Conservation (phyloP, 2,888 invertebrate species). For the Drosophila mercatorum region DNA sequence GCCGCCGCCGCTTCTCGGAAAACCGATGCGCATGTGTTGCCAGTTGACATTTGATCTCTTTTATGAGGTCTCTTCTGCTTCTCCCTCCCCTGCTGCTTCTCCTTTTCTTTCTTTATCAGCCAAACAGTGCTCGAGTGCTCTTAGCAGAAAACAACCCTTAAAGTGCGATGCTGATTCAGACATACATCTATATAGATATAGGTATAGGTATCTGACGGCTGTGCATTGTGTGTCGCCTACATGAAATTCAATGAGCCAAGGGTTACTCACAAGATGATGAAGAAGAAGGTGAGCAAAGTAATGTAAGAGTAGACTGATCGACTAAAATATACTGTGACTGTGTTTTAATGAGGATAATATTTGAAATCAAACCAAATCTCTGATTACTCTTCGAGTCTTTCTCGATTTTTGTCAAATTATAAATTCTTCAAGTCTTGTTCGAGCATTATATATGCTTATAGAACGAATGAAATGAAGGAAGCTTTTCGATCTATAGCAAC, state of each 20-base stretch:
- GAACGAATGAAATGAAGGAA: too few relatives aligned
- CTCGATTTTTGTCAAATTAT: too few relatives aligned
- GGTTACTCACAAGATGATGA: conserved; percentile 2
- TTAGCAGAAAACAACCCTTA: conserved; percentile 38
- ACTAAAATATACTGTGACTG: neutral
- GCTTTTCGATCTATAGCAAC: too few relatives aligned
- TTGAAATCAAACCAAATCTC: neutral
- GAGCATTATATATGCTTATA: too few relatives aligned
- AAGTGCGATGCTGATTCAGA: neutral
- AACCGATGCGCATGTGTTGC: conserved; percentile 53
- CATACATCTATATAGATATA: neutral
- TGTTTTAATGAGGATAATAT: neutral
- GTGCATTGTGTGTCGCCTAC: conserved; percentile 7
- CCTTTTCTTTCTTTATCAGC: conserved; percentile 35
- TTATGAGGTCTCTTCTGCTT: conserved; percentile 65
- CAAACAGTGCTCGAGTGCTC: conserved; percentile 49
- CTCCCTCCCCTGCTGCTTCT: conserved; percentile 7
- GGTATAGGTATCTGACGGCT: neutral
- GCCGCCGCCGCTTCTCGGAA: conserved; percentile 69
- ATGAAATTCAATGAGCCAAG: conserved; percentile 33
- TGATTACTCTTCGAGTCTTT: too few relatives aligned
- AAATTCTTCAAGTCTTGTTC: too few relatives aligned
- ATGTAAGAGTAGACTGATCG: neutral
- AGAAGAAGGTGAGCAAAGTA: neutral
- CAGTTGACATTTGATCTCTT: conserved; percentile 75